Base-by-base conservation (phyloP, 2,113 vertebrate species). In the Tylochromis polylepis region DNA sequence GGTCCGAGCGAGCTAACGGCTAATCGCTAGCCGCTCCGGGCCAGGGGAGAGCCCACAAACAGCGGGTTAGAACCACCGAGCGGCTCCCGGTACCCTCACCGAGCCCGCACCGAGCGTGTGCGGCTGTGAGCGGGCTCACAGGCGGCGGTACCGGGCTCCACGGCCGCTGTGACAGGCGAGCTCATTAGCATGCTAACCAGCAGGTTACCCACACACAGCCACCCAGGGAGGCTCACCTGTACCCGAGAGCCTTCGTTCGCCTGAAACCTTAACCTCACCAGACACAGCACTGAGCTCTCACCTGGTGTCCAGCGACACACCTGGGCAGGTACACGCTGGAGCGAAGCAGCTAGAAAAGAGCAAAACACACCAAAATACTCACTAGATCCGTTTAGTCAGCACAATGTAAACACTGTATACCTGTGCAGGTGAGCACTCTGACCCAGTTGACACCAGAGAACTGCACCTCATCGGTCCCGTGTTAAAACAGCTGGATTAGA, bases 1-100 rank as follows among this genome's bases (percentile, higher is more conserved):
- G 93, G 91, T 92, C 57, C 87, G 85, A 46, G 82, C 81, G 51
- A 85, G 93, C 93, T 94, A 93, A 65, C 70, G 2, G 93, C 87
- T 93, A 95, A 80, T 29, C 1, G 88, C 87, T 94, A 92, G 49
- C 70, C 0, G 57, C 77, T 55, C 6, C 70, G 15, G 43, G 43
- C 70, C 16, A 16, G 5, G 15, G 16, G 6, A 49, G 7, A 49
- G 16, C 70, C 15, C 8, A 31, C 18, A 75, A 75, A 75, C 16
- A 16, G 24, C 6, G 43, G 49, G 15, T 75, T 51, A 20, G 9
- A 1, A 75, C 9, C 9, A 29, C 22, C 9, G 34, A 43, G n/a
- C 43, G 57, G 22, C 22, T 11, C 43, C 24, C 16, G 34, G 38
- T 24, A 49, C 16, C 14, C 43, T 4, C 24, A 18, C 20, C 10